phyloP scores from a whole-genome alignment of 2,888 invertebrate species.

The Amphimallon solstitiale region DNA sequence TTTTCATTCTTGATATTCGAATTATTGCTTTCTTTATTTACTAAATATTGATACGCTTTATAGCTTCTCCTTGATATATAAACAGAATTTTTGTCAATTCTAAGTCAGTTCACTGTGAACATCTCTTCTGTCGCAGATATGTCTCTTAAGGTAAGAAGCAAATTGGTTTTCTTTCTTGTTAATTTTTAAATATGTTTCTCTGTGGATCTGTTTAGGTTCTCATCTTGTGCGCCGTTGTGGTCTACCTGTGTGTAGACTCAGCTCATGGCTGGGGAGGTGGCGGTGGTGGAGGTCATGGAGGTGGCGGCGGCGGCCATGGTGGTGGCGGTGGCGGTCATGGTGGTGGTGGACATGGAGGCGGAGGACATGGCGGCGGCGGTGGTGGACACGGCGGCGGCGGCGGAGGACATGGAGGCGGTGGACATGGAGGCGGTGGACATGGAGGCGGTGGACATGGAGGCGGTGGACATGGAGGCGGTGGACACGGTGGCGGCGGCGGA shows the following conservation, averaged over 20 bases:
- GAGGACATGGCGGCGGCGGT: constrained; percentile 7
- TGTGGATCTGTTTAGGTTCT: too few relatives aligned
- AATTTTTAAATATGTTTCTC: too few relatives aligned
- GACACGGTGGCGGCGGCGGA: constrained; percentile 22
- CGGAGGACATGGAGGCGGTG: constrained; percentile 28
- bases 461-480: constrained; percentile 24
- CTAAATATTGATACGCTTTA: constrained; percentile 30
- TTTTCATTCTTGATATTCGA: constrained; percentile 14
- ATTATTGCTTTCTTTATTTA: constrained; percentile 19
- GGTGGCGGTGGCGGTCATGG: neutral
- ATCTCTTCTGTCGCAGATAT: constrained; percentile 6
- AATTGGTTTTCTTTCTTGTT: too few relatives aligned
- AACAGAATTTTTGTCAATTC: neutral
- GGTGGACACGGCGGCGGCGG: neutral
- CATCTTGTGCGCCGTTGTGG: too few relatives aligned
- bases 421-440: constrained; percentile 14
- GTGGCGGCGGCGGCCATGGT: neutral
- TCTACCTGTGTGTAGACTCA: constrained; percentile 4
- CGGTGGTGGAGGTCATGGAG: neutral
- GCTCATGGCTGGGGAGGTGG: constrained; percentile 28
- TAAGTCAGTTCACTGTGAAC: constrained; percentile 24
- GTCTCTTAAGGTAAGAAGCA: constrained; percentile 23
- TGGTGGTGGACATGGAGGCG: neutral
- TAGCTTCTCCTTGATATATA: constrained; percentile 19
- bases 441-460: constrained; percentile 21